Percentiles rank a stretch among this genome's conserved stretches.
phyloP scores from a whole-genome alignment of 2,113 vertebrate species.

The Hippolais icterina region DNA sequence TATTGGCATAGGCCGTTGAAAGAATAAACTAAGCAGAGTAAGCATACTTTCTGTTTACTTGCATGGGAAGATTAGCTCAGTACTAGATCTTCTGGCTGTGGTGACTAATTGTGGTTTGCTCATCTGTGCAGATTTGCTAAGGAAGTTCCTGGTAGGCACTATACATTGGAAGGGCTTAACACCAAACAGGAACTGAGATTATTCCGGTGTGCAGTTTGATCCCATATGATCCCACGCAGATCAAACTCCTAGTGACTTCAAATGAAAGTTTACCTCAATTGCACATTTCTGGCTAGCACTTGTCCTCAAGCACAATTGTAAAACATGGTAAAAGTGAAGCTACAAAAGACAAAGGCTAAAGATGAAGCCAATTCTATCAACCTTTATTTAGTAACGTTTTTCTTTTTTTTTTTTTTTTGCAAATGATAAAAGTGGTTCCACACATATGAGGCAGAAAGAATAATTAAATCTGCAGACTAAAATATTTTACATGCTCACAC shows the following conservation, averaged over 20 bases:
- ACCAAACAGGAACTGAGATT: not conserved
- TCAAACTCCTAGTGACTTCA: not conserved
- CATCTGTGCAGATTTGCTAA: not conserved
- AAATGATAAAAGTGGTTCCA: not conserved
- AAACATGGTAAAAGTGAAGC: not conserved
- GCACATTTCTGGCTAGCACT: fast-evolving
- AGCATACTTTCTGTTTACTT: not conserved
- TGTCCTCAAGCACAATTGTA: not conserved
- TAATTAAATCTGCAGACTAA: not conserved
- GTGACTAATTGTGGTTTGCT: constrained; percentile 3
- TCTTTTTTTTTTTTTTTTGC: not conserved
- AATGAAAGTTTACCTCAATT: not conserved
- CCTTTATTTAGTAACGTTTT: not conserved
- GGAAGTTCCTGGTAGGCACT: not conserved
- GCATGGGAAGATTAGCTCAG: not conserved
- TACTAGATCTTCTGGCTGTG: not conserved
- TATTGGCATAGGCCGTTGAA: not conserved
- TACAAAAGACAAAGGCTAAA: not conserved
- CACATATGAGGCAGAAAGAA: not conserved
- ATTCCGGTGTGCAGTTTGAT: not conserved
- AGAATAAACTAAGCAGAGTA: not conserved
- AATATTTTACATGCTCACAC: not conserved
- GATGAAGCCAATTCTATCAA: not conserved
- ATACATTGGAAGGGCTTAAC: not conserved
- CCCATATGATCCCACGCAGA: not conserved